A percentile compares a stretch with the other conserved stretches of the same genome.
Conservation (phyloP, 2,113 vertebrate species). For the Actenoides lindsayi region DNA sequence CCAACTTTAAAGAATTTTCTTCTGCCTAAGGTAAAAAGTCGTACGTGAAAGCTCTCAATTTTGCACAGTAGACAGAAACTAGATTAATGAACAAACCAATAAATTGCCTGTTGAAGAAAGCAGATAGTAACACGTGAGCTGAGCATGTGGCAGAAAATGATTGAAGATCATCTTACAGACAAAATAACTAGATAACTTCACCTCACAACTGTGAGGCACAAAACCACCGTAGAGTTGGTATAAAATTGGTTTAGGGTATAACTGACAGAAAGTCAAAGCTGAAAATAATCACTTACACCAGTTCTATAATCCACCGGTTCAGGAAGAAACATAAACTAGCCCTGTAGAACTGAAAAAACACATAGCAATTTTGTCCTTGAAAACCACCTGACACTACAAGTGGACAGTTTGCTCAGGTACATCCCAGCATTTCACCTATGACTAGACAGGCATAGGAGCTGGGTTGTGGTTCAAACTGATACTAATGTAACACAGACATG, state of each 20-base stretch:
- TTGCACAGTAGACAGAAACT: not conserved
- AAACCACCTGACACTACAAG: not conserved
- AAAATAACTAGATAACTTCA: not conserved
- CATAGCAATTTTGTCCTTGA: not conserved
- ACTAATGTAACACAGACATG: not conserved
- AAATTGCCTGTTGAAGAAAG: not conserved
- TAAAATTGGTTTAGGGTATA: not conserved
- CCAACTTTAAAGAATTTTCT: not conserved
- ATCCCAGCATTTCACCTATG: not conserved
- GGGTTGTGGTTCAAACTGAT: not conserved
- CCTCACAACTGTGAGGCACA: not conserved
- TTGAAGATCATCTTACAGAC: not conserved
- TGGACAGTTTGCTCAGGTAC: not conserved
- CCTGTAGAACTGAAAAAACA: not conserved
- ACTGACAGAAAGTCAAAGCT: not conserved
- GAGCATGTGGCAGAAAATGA: not conserved
- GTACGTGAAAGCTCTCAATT: not conserved
- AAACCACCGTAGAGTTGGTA: not conserved
- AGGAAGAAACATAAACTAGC: not conserved
- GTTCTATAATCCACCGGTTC: not conserved
- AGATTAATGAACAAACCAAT: conserved; percentile 30
- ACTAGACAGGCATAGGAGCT: not conserved
- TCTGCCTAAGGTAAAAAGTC: conserved; percentile 21
- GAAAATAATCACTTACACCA: not conserved
- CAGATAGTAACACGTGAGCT: not conserved